Conservation (phyloP, 2,797 vertebrate species). For the Enteromius viviparus region DNA sequence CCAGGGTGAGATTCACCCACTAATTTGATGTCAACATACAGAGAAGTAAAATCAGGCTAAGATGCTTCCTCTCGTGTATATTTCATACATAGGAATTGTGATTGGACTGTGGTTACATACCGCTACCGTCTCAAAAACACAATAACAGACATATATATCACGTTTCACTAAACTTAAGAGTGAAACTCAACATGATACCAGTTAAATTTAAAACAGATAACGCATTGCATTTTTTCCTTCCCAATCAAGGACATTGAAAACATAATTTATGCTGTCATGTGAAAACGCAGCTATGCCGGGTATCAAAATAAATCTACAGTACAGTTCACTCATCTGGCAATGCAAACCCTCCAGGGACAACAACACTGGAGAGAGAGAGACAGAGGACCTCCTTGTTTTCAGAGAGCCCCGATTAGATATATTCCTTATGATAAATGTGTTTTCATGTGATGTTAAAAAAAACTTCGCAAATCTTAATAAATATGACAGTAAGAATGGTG, state of each 20-base stretch:
- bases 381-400: conserved; percentile 19
- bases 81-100: background rate
- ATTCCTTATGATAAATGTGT: background rate
- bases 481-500: conserved; percentile 9
- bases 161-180: background rate
- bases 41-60: background rate
- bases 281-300: conserved; percentile 15
- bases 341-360: conserved; percentile 37
- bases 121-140: background rate
- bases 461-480: background rate
- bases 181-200: conserved; percentile 8
- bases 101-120: background rate
- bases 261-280: conserved; percentile 22
- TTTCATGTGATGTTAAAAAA: conserved; percentile 3
- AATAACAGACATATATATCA: background rate
- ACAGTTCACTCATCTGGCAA: conserved; percentile 44
- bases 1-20: background rate
- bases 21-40: background rate
- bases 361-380: conserved; percentile 33
- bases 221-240: background rate
- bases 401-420: conserved; percentile 3
- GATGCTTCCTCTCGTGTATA: background rate
- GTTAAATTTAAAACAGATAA: conserved; percentile 34
- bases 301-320: conserved; percentile 43
- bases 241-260: conserved; percentile 30